Base-by-base conservation (phyloP, 2,113 vertebrate genomes). In the Myotis davidii region DNA sequence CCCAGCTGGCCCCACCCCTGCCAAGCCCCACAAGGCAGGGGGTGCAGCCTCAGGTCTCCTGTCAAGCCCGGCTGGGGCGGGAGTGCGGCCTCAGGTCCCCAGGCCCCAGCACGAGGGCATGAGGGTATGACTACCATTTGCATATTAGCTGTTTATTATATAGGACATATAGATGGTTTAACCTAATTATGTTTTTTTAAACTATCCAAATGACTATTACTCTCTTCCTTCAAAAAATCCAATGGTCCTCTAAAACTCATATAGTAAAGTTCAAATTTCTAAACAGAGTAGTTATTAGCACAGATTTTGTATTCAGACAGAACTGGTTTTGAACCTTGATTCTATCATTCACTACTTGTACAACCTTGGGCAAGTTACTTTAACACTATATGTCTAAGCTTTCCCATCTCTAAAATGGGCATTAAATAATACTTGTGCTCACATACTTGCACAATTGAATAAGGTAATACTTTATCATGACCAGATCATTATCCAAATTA, bases 181-280 rank as follows among this genome's bases (percentile, higher is more conserved):
- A 81, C 17, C 23, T 64, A 61, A 45, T 29, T 42, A 72, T 67
- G 52, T 13, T 78, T 94, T 94, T 37, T 72, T 83, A 77, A 90
- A 59, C 5, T n/a, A 65, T 45, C 21, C 6, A 50, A 48, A 76
- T 34, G 13, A 86, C 6, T 69, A 45, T 11, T 6, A 67, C 9
- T 73, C 21, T 39, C 27, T 87, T 59, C 4, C 23, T 70, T 83
- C n/a, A 73, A 90, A 54, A 87, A 85, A n/a, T 23, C 5, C 12
- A 78, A 61, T 64, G 56, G 21, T 54, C 90, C 76, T 67, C 42
- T 23, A 72, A 2, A 70, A 81, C 5, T 91, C 4, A 67, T 18
- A 42, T 76, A 92, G 32, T 73, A 42, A 82, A 92, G 32, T 73
- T 67, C 52, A 84, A 48, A 84, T 52, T 93, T 87, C 11, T 88